Percentiles rank a stretch among this genome's conserved stretches.
These are phyloP conservation scores for Zosterops lateralis DNA, from an alignment of 2,113 vertebrate species.

Conservation along the genomic window DNA sequence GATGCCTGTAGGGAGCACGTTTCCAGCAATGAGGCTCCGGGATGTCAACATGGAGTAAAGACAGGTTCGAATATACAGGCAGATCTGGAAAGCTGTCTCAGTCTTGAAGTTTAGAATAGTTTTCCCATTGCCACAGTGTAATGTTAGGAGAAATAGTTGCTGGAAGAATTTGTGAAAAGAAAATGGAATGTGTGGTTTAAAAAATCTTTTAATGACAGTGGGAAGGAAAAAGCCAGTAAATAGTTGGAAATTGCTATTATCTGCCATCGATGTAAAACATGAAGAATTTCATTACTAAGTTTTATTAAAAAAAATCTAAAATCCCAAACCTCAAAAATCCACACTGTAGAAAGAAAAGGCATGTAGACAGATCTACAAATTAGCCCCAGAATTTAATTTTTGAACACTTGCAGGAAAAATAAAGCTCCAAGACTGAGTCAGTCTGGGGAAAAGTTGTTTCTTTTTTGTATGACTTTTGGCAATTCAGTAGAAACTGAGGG, in stretches of 20 bases:
- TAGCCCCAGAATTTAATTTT: not conserved
- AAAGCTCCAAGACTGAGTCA: not conserved
- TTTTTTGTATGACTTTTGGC: not conserved
- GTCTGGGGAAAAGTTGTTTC: not conserved
- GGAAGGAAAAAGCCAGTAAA: accelerated
- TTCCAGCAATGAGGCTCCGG: accelerated
- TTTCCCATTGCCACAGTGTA: not conserved
- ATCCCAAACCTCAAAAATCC: not conserved
- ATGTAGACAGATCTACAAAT: not conserved
- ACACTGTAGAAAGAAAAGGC: not conserved
- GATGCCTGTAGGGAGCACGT: not conserved
- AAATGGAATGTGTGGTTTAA: not conserved
- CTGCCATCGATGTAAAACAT: not conserved
- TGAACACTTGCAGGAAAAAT: not conserved
- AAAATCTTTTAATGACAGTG: not conserved
- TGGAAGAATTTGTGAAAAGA: not conserved
- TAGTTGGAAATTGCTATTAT: not conserved
- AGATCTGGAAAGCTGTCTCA: not conserved
- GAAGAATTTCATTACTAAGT: not conserved
- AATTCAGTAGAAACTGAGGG: not conserved
- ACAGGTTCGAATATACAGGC: not conserved
- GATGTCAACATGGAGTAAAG: not conserved
- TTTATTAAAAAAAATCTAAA: not conserved
- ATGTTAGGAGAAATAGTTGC: not conserved
- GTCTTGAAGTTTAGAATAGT: not conserved